These are phyloP conservation scores for Oryzias curvinotus DNA, from an alignment of 2,113 vertebrate species.

Conservation along the genomic window DNA sequence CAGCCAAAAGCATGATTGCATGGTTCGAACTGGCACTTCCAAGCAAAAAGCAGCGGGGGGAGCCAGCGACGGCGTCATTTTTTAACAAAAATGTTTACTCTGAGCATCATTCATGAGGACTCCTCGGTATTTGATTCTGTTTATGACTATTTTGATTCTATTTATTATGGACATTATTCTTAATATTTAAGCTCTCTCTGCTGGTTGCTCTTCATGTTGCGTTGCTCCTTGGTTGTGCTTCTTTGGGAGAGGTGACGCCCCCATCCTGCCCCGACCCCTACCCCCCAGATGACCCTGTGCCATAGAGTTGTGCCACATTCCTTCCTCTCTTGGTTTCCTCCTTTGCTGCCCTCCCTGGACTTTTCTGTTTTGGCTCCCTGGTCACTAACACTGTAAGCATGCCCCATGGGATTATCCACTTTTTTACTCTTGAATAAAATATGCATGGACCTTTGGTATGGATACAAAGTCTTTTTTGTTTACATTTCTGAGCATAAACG, in stretches of 20 bases:
- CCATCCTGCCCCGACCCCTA: background rate
- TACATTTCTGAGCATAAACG: background rate
- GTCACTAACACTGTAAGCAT: constrained; percentile 83
- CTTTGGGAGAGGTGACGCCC: constrained; percentile 74
- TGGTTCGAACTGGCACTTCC: constrained; percentile 73
- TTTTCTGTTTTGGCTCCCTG: constrained; percentile 68
- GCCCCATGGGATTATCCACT: constrained; percentile 82
- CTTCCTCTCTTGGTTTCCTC: constrained; percentile 56
- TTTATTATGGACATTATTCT: constrained; percentile 77
- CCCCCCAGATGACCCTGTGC: constrained; percentile 66
- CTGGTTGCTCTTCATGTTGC: constrained; percentile 71
- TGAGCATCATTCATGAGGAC: constrained; percentile 68
- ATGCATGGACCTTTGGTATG: constrained; percentile 83
- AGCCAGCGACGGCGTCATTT: constrained; percentile 63
- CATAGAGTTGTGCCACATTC: constrained; percentile 71
- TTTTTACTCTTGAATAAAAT: constrained; percentile 91
- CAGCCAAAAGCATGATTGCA: constrained; percentile 82
- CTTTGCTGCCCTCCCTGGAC: constrained; percentile 48
- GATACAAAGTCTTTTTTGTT: constrained; percentile 52
- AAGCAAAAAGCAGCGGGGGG: constrained; percentile 66
- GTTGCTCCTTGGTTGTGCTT: constrained; percentile 77
- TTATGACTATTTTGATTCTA: constrained; percentile 76
- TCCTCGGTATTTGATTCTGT: constrained; percentile 76
- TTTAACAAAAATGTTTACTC: constrained; percentile 74
- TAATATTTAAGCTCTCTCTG: constrained; percentile 74